These are phyloP conservation scores for Stomatorhinus ivindoensis DNA, from an alignment of 2,113 vertebrate species.

Conservation along the genomic window DNA sequence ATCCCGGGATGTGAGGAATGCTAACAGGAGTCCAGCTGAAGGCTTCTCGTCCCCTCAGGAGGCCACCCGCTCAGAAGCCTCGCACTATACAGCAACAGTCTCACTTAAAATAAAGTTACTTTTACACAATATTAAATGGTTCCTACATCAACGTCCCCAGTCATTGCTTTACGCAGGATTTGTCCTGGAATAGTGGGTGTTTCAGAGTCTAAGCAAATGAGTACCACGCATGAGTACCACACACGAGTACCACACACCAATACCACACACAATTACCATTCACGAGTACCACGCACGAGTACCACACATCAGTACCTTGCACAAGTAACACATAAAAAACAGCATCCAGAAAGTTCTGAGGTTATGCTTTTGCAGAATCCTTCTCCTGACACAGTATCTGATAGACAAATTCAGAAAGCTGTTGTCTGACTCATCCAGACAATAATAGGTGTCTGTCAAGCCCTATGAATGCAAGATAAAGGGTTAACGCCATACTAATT, in stretches of 20 bases:
- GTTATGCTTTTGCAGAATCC: not conserved
- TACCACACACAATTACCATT: too few species aligned
- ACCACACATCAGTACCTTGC: not conserved
- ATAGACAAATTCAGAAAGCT: not conserved
- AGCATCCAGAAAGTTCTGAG: not conserved
- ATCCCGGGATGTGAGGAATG: conserved; percentile 9
- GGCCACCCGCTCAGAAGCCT: not conserved
- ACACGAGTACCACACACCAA: not conserved
- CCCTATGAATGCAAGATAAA: not conserved
- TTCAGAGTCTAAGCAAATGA: not conserved
- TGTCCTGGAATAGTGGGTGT: not conserved
- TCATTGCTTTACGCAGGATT: not conserved
- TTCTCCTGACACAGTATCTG: not conserved
- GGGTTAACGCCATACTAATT: not conserved
- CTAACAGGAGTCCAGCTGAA: not conserved
- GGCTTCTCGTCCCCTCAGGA: not conserved
- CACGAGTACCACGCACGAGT: not conserved
- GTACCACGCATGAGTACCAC: not conserved
- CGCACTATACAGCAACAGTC: not conserved
- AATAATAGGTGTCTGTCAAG: not conserved
- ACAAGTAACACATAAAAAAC: not conserved
- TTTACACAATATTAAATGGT: not conserved
- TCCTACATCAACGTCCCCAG: not conserved
- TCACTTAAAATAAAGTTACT: not conserved
- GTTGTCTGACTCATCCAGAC: not conserved